A percentile compares a stretch with the other conserved stretches of the same genome.
phyloP scores from a whole-genome alignment of 2,888 invertebrate species.

The Rhingia campestris region DNA sequence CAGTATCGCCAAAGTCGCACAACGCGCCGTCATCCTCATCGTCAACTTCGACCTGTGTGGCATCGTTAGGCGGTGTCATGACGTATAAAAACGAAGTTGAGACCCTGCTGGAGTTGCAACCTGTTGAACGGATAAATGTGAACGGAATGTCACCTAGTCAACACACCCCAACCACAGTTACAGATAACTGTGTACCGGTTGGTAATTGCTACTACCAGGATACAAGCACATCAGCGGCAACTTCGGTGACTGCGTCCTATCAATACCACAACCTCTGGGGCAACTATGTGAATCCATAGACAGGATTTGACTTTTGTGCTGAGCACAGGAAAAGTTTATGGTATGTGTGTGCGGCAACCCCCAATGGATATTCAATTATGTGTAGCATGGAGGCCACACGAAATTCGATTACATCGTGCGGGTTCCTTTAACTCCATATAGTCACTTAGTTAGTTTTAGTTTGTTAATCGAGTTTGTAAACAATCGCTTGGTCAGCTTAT shows the following conservation, averaged over 20 bases:
- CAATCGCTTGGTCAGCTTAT: slow-evolving; percentile 39
- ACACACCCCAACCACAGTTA: slow-evolving; percentile 20
- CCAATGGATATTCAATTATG: slow-evolving; percentile 48
- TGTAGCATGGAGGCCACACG: slow-evolving; percentile 15
- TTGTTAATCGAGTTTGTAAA: slow-evolving; percentile 55
- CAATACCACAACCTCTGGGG: slow-evolving; percentile 79
- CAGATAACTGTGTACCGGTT: slow-evolving; percentile 43
- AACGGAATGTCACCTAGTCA: slow-evolving; percentile 52
- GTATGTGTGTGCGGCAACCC: not conserved
- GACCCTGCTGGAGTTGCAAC: slow-evolving; percentile 76
- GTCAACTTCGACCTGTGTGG: slow-evolving; percentile 36
- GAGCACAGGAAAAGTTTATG: not conserved
- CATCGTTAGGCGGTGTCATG: slow-evolving; percentile 41
- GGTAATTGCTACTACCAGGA: slow-evolving; percentile 67
- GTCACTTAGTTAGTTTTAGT: slow-evolving; percentile 57
- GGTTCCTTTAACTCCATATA: slow-evolving; percentile 54
- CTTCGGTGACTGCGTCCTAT: slow-evolving; percentile 75
- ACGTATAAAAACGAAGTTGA: slow-evolving; percentile 75
- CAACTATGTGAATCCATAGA: slow-evolving; percentile 80
- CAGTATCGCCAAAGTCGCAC: slow-evolving; percentile 45
- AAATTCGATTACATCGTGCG: slow-evolving; percentile 52
- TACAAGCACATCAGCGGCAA: slow-evolving; percentile 67
- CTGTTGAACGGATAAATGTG: slow-evolving; percentile 67
- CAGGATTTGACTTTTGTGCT: not conserved
- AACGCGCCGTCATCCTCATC: slow-evolving; percentile 8